Conservation (phyloP, 2,888 invertebrate species). For the Cyrtodaria siliqua region DNA sequence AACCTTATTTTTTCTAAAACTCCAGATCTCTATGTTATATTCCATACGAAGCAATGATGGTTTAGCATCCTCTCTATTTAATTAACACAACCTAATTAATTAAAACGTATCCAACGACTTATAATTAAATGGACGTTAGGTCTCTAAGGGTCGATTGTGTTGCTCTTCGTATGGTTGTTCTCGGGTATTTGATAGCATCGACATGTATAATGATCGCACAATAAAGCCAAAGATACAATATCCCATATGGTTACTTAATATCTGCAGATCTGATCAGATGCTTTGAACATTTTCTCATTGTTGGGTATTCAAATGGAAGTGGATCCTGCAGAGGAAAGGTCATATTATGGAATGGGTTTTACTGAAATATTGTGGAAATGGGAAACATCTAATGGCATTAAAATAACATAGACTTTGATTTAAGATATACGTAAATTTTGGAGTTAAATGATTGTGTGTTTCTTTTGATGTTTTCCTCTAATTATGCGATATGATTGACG, state of each 20-base stretch:
- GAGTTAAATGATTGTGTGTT: too few species aligned
- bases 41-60: too few species aligned
- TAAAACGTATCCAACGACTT: slow-evolving; percentile 7
- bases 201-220: not conserved
- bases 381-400: not conserved
- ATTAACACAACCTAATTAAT: slow-evolving; percentile 31
- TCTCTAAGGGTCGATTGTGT: not conserved
- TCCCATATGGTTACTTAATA: not conserved
- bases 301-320: not conserved
- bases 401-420: not conserved
- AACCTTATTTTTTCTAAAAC: too few species aligned
- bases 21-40: too few species aligned
- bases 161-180: not conserved
- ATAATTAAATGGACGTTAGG: not conserved
- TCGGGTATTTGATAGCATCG: not conserved
- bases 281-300: not conserved
- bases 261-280: not conserved
- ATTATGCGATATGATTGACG: too few species aligned
- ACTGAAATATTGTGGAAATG: not conserved
- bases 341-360: not conserved
- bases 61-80: slow-evolving; percentile 16
- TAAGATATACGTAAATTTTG: not conserved
- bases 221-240: too few species aligned
- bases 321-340: not conserved
- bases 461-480: too few species aligned